Conservation (phyloP, 2,113 vertebrate species). For the Ovis canadensis region DNA sequence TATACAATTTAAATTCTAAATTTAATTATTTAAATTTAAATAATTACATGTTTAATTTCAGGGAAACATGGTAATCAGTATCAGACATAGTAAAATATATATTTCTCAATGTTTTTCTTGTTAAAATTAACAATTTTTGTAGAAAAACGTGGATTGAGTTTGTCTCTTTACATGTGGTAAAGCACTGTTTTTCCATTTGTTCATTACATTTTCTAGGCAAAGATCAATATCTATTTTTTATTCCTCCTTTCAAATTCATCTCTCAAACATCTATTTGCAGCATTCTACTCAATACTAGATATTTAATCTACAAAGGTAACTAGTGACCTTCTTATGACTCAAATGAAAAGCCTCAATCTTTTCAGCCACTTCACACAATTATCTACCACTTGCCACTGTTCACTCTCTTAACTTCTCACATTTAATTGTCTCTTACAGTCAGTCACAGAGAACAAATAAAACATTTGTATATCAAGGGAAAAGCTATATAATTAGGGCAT, state of each 20-base stretch:
- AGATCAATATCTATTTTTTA: background rate
- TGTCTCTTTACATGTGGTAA: background rate
- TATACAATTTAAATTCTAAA: background rate
- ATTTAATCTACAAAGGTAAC: background rate
- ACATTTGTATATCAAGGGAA: background rate
- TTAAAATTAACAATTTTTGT: slow-evolving; percentile 14
- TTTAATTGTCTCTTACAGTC: background rate
- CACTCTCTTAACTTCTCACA: background rate
- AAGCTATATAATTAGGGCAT: background rate
- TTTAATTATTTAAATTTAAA: background rate
- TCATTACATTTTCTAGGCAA: background rate
- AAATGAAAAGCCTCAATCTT: background rate
- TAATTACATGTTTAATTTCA: background rate
- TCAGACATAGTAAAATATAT: background rate
- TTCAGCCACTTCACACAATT: background rate
- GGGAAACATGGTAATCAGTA: background rate
- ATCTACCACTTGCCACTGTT: background rate
- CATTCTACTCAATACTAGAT: background rate
- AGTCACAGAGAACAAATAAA: background rate
- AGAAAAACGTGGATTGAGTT: background rate
- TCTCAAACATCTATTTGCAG: background rate
- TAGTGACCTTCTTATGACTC: background rate
- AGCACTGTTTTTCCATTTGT: background rate
- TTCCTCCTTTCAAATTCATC: background rate
- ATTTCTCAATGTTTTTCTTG: background rate